Evolutionary conservation across 2,113 vertebrate genomes (phyloP).

Genomic region (Microtus ochrogaster): DNA sequence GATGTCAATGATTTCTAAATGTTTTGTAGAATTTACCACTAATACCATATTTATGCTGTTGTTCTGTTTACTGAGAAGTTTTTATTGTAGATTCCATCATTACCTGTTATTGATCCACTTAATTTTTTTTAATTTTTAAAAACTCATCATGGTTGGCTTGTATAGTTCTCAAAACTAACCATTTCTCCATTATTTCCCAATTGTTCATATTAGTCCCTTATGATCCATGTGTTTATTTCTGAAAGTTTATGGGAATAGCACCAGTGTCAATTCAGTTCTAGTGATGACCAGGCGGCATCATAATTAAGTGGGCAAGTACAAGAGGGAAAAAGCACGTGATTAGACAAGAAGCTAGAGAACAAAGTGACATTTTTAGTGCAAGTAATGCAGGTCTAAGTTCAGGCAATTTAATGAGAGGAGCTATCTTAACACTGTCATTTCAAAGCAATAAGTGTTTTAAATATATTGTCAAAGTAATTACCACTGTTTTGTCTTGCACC

Average conservation of each 20-base stretch:
- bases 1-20: neutral
- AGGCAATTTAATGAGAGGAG: constrained; percentile 15
- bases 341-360: neutral
- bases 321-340: neutral
- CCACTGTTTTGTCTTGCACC: neutral
- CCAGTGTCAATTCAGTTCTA: neutral
- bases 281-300: neutral
- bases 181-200: neutral
- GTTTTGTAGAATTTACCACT: neutral
- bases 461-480: constrained; percentile 33
- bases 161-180: neutral
- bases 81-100: neutral
- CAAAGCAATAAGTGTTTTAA: constrained; percentile 10
- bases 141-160: neutral
- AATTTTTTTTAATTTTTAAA: neutral
- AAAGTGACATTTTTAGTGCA: constrained; percentile 29
- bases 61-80: neutral
- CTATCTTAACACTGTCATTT: constrained; percentile 9
- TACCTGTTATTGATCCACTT: neutral
- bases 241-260: neutral
- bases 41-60: neutral
- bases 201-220: neutral
- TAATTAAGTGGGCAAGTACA: neutral
- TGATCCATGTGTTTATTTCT: neutral
- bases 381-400: neutral